Evolutionary conservation across 92 coral and sea anemone species (phyloP).

Genomic region (Pocillopora grandis): DNA sequence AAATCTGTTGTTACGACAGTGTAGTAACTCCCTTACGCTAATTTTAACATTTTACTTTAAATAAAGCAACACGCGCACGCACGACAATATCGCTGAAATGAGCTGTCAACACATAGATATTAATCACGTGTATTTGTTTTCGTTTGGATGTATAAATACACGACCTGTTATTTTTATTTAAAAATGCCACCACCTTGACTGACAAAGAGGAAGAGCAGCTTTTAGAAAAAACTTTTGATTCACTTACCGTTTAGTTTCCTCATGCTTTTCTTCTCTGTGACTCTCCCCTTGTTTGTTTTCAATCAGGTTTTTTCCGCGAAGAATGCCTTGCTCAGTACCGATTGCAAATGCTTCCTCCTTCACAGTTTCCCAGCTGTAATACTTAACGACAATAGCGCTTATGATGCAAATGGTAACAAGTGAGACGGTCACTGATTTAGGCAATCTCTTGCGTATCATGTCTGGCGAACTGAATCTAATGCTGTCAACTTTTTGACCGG

Average conservation of each 20-base stretch:
- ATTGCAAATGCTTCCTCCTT: not conserved
- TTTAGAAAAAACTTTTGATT: not conserved
- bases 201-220: not conserved
- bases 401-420: slow-evolving; percentile 1
- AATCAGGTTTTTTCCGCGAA: not conserved
- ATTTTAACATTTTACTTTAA: no score
- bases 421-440: not conserved
- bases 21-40: no score
- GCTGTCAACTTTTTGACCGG: no score
- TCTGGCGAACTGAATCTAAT: not conserved
- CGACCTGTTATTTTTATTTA: not conserved
- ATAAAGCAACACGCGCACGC: no score
- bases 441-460: slow-evolving; percentile 30
- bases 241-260: slow-evolving; percentile 25
- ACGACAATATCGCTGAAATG: not conserved
- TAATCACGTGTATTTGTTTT: not conserved
- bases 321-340: not conserved
- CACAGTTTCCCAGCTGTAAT: not conserved
- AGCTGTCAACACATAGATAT: not conserved
- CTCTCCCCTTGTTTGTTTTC: not conserved
- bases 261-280: not conserved
- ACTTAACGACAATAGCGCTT: not conserved
- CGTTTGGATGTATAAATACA: not conserved
- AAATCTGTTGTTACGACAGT: no score
- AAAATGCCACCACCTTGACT: not conserved